These are phyloP conservation scores for Heliconius himera DNA, from an alignment of 1,140 invertebrate genomes.

Conservation along the genomic window DNA sequence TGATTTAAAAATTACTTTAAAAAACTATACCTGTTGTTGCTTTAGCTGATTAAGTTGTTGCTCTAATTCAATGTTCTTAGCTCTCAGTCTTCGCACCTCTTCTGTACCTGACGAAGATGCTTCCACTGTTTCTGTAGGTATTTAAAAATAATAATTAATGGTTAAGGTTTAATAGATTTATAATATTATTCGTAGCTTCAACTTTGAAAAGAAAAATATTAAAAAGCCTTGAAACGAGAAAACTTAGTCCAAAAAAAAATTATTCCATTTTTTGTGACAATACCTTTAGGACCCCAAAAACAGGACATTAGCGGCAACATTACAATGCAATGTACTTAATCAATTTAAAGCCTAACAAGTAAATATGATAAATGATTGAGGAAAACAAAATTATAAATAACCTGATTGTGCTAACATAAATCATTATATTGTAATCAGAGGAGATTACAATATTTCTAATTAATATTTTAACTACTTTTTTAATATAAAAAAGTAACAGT, in stretches of 20 bases:
- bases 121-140: conserved; percentile 88
- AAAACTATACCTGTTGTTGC: conserved; percentile 45
- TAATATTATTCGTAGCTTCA: too few relatives aligned
- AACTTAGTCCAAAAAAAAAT: too few relatives aligned
- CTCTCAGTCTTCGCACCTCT: conserved; percentile 86
- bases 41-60: conserved; percentile 64
- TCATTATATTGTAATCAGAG: neutral
- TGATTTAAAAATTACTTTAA: neutral
- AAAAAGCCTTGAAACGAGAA: too few relatives aligned
- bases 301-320: conserved; percentile 47
- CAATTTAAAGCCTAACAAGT: neutral
- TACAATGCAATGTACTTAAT: neutral
- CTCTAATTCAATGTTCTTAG: conserved; percentile 70
- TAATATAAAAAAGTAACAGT: neutral
- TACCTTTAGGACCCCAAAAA: conserved; percentile 50
- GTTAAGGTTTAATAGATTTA: too few relatives aligned
- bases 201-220: too few relatives aligned
- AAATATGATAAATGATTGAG: conserved; percentile 6
- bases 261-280: neutral
- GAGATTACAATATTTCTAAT: neutral
- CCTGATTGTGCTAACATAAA: neutral
- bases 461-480: neutral
- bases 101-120: conserved; percentile 88
- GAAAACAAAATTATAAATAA: conserved; percentile 16
- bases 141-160: neutral